A percentile compares a stretch with the other conserved stretches of the same genome.
Conservation (phyloP, 1,140 invertebrate species). For the Neocloeon triangulifer region DNA sequence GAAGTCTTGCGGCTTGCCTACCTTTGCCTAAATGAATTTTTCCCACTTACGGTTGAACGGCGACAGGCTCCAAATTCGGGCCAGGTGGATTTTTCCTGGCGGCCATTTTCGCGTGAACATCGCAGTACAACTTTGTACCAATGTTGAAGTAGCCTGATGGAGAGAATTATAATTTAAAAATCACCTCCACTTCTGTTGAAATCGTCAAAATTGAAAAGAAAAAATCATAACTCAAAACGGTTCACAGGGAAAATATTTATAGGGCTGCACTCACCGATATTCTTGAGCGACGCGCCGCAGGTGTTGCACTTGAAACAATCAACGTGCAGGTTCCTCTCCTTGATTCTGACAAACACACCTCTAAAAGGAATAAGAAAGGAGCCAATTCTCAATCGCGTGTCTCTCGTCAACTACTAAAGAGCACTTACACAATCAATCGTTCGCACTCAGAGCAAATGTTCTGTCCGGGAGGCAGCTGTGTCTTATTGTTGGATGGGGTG, state of each 20-base stretch:
- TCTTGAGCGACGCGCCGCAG: conserved; percentile 83
- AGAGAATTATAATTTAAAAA: conserved; percentile 5
- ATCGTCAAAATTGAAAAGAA: neutral
- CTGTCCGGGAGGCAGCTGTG: conserved; percentile 54
- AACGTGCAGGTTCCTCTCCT: conserved; percentile 87
- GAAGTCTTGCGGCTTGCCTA: no score
- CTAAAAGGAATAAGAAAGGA: conserved; percentile 22
- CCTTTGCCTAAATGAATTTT: no score
- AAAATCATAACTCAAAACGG: no score
- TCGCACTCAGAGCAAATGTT: conserved; percentile 86
- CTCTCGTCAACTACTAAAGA: conserved; percentile 1
- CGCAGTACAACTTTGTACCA: conserved; percentile 89
- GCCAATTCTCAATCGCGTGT: neutral
- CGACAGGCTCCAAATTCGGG: conserved; percentile 50
- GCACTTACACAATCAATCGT: conserved; percentile 80
- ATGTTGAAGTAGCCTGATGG: conserved; percentile 65
- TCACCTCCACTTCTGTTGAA: no score
- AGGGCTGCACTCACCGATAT: conserved; percentile 37
- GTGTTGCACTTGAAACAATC: conserved; percentile 94
- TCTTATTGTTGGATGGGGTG: conserved; percentile 26
- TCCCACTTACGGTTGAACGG: conserved; percentile 58
- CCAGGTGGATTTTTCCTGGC: conserved; percentile 58
- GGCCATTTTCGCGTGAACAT: conserved; percentile 79
- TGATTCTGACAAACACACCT: conserved; percentile 87
- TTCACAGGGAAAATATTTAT: no score